Percentiles rank a stretch among this genome's conserved stretches.
phyloP scores from a whole-genome alignment of 2,113 vertebrate species.

The Mirounga angustirostris region DNA sequence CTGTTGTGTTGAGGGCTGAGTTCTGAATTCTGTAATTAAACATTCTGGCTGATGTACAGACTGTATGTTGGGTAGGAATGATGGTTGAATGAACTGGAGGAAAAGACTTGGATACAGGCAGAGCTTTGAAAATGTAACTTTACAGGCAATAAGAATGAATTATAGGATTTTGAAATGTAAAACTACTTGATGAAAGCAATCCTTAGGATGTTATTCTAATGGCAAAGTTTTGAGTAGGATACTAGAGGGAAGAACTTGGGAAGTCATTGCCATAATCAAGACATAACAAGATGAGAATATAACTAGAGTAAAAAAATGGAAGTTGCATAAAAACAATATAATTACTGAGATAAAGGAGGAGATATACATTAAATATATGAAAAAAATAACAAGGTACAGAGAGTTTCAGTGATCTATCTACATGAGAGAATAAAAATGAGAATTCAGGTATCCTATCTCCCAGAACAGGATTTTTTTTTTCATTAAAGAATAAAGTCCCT shows the following conservation, averaged over 20 bases:
- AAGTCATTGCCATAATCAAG: background rate
- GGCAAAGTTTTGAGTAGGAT: background rate
- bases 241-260: background rate
- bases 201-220: background rate
- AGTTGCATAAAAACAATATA: background rate
- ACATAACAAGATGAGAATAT: background rate
- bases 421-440: background rate
- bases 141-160: background rate
- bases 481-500: background rate
- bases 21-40: background rate
- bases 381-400: background rate
- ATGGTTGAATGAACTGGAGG: background rate
- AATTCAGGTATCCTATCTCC: background rate
- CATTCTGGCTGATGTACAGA: background rate
- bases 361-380: background rate
- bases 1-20: background rate
- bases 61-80: background rate
- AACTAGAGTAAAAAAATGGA: background rate
- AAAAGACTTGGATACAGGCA: background rate
- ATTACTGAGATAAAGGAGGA: background rate
- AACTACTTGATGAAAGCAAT: background rate
- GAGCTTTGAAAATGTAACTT: background rate
- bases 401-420: background rate
- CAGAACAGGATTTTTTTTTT: background rate
- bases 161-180: slow-evolving; percentile 22